Percentiles rank a stretch among this genome's conserved stretches.
These are phyloP conservation scores for Ophioninae sp. DNA, from an alignment of 2,888 invertebrate species.

Conservation along the genomic window DNA sequence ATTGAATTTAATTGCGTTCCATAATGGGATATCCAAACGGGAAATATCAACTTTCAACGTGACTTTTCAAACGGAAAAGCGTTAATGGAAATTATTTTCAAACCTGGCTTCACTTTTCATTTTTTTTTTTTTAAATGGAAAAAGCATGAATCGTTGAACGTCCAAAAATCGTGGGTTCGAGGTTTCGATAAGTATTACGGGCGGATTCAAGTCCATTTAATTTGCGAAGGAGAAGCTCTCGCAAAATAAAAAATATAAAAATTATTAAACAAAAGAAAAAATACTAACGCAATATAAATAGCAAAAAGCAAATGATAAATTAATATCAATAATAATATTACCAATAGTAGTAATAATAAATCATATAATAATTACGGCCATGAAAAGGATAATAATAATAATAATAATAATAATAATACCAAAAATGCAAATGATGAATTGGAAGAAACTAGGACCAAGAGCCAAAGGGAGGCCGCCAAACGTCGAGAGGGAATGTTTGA, in stretches of 20 bases:
- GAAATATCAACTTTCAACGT: not conserved
- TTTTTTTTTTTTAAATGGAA: not conserved
- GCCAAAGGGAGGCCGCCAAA: slow-evolving; percentile 5
- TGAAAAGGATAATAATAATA: too few relatives aligned
- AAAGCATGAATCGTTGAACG: not conserved
- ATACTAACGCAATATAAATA: too few relatives aligned
- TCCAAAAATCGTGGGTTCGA: not conserved
- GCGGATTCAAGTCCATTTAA: slow-evolving; percentile 39
- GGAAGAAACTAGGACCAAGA: too few relatives aligned
- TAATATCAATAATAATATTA: too few relatives aligned
- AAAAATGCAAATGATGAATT: too few relatives aligned
- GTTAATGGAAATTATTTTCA: not conserved
- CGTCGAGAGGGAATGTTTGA: not conserved
- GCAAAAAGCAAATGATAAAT: too few relatives aligned
- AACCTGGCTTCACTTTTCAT: not conserved
- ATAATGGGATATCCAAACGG: not conserved
- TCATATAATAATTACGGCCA: too few relatives aligned
- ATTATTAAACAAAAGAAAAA: too few relatives aligned
- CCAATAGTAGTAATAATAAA: too few relatives aligned
- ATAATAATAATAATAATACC: too few relatives aligned
- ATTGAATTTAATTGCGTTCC: not conserved
- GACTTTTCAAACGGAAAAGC: too few relatives aligned
- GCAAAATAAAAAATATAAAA: not conserved
- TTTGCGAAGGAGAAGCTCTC: slow-evolving; percentile 44
- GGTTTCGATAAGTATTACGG: not conserved